These are phyloP conservation scores for Ephialtes manifestator DNA, from an alignment of 2,888 invertebrate species.

Conservation along the genomic window DNA sequence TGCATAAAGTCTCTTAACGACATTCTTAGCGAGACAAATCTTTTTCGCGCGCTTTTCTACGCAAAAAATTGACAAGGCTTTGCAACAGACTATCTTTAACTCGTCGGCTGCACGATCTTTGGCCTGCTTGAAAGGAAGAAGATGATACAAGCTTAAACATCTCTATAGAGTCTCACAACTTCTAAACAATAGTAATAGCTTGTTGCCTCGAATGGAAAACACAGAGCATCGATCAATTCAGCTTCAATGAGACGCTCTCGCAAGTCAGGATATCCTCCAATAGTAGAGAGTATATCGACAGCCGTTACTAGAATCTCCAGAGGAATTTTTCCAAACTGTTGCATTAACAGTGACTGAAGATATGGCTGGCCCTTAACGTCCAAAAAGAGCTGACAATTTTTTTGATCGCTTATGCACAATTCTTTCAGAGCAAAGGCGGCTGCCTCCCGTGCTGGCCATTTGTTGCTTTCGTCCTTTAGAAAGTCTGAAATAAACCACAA, in stretches of 20 bases:
- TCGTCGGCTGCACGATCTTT: conserved; percentile 70
- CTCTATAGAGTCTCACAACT: background rate
- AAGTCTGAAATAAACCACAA: conserved; percentile 72
- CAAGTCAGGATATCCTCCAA: conserved; percentile 72
- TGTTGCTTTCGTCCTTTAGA: conserved; percentile 73
- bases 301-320: conserved; percentile 71
- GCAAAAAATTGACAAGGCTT: conserved; percentile 74
- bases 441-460: conserved; percentile 74
- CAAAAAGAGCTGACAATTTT: conserved; percentile 75
- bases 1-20: conserved; percentile 71
- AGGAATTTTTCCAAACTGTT: conserved; percentile 68
- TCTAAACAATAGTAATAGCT: background rate
- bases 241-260: conserved; percentile 66
- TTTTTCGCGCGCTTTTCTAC: conserved; percentile 71
- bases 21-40: conserved; percentile 70
- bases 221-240: conserved; percentile 75
- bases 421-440: conserved; percentile 77
- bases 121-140: conserved; percentile 53
- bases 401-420: conserved; percentile 71
- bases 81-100: conserved; percentile 77
- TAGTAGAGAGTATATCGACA: conserved; percentile 70
- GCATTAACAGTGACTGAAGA: conserved; percentile 70
- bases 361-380: conserved; percentile 73
- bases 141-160: background rate
- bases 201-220: conserved; percentile 76